Percentiles rank a stretch among this genome's conserved stretches.
These are phyloP conservation scores for Capreolus pygargus DNA, from an alignment of 2,113 vertebrate species.

Conservation along the genomic window DNA sequence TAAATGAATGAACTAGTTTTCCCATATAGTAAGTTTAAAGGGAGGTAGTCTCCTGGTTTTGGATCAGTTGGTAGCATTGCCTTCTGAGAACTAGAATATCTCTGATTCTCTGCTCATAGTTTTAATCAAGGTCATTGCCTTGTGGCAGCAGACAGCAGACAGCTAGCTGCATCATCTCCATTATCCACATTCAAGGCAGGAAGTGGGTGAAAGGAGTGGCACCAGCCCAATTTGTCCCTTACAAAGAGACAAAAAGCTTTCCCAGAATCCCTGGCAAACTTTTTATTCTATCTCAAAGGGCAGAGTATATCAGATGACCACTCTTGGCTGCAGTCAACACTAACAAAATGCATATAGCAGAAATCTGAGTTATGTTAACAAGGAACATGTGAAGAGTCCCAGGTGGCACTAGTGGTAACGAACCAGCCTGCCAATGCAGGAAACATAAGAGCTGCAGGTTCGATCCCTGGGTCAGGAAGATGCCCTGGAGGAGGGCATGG, in stretches of 20 bases:
- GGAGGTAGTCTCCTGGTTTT: background rate
- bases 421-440: background rate
- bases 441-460: background rate
- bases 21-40: background rate
- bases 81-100: background rate
- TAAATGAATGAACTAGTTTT: background rate
- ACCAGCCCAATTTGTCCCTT: background rate
- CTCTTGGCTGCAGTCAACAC: background rate
- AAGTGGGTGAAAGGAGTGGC: background rate
- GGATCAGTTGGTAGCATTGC: background rate
- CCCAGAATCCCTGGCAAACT: background rate
- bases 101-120: fast-evolving
- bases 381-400: background rate
- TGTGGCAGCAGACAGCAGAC: fast-evolving
- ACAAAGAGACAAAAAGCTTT: background rate
- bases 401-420: background rate
- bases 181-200: background rate
- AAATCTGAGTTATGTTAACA: background rate
- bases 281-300: background rate
- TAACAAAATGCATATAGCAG: background rate
- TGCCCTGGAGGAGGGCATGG: background rate
- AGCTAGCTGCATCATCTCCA: background rate
- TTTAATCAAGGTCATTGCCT: background rate
- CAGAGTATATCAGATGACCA: background rate
- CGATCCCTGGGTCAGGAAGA: background rate